A percentile compares a stretch with the other conserved stretches of the same genome.
phyloP scores from a whole-genome alignment of 2,113 vertebrate species.

The Periophthalmodon schlosseri region DNA sequence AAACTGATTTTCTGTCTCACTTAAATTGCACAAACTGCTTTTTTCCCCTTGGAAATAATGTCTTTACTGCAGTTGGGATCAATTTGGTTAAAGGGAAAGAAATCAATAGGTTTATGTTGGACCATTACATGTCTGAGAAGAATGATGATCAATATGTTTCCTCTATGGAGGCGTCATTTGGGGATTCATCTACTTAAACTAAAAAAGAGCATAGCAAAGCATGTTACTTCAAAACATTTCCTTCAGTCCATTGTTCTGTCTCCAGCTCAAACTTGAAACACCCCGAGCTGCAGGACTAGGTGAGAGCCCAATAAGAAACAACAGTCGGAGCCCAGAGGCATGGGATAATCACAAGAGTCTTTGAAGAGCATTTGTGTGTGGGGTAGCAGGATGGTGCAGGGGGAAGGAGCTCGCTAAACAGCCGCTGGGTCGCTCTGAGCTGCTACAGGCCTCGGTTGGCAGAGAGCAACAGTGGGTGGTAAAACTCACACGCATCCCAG shows the following conservation, averaged over 20 bases:
- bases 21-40: neutral
- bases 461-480: conserved; percentile 42
- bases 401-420: conserved; percentile 8
- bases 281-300: conserved; percentile 1
- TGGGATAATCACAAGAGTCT: conserved; percentile 40
- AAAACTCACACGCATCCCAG: conserved; percentile 37
- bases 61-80: neutral
- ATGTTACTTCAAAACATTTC: neutral
- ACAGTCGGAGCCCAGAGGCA: conserved; percentile 27
- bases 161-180: neutral
- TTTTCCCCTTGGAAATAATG: neutral
- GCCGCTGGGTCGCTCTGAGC: conserved; percentile 9
- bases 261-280: conserved; percentile 7
- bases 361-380: conserved; percentile 35
- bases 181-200: neutral
- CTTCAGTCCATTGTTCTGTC: neutral
- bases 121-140: neutral
- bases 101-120: neutral
- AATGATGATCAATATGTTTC: neutral
- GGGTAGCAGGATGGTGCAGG: conserved; percentile 11
- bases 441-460: conserved; percentile 42
- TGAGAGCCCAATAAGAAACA: conserved; percentile 2
- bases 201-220: neutral
- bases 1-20: neutral
- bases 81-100: neutral